These are phyloP conservation scores for Chamaetylas fuelleborni DNA, from an alignment of 2,113 vertebrate species.

Conservation along the genomic window DNA sequence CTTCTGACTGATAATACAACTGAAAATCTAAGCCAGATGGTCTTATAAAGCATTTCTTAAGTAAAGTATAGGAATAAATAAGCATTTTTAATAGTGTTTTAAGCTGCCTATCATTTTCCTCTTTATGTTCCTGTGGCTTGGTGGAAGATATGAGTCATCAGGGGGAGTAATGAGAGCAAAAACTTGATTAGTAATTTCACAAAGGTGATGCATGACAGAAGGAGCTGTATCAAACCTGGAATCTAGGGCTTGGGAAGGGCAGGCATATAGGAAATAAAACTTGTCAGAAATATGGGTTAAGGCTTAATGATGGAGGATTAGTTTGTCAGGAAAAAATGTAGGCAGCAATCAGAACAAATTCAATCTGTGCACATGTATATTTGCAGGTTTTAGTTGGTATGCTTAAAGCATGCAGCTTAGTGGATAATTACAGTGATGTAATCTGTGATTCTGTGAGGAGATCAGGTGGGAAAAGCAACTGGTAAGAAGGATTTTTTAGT, in stretches of 20 bases:
- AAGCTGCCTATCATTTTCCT: neutral
- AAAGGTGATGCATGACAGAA: neutral
- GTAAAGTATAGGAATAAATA: neutral
- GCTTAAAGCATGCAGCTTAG: neutral
- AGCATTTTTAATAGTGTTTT: neutral
- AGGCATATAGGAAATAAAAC: neutral
- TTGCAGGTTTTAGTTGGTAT: neutral
- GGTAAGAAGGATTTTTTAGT: neutral
- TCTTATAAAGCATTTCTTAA: neutral
- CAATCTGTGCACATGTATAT: neutral
- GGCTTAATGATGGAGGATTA: neutral
- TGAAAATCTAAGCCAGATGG: neutral
- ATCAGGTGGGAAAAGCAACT: neutral
- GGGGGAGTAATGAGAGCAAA: neutral
- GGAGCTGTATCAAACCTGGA: neutral
- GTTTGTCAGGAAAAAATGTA: neutral
- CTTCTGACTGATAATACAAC: neutral
- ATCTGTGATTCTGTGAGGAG: neutral
- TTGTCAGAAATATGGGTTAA: neutral
- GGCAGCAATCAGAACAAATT: neutral
- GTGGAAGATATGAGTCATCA: neutral
- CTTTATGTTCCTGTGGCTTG: neutral
- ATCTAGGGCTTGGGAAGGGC: neutral
- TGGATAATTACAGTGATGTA: neutral
- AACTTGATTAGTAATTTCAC: neutral